Base-by-base conservation (phyloP, 2,113 vertebrate species). In the Puffinus mauretanicus region DNA sequence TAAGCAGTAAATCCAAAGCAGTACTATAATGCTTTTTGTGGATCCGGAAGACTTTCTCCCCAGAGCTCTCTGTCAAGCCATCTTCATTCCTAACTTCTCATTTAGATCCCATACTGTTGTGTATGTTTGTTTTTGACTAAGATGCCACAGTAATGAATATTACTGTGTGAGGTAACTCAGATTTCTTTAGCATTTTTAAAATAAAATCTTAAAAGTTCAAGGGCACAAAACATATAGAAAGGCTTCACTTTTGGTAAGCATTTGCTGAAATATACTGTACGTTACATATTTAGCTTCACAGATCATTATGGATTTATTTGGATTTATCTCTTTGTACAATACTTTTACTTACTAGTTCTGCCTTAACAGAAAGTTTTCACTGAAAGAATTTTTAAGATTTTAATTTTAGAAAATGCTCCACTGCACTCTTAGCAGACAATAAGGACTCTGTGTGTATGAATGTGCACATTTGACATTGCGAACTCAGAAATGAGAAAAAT, bases 1-100 rank as follows among this genome's bases (percentile, higher is more conserved):
- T 34, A 95, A 95, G 60, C 54, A 91, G 40, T 97, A 97, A 97
- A 97, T 96, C 79, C 95, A 89, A 76, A 91, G 60, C 51, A 83
- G 61, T 93, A 46, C 38, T 44, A 21, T 55, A 97, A 90, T 34
- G 38, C 40, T 82, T 90, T 88, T 70, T 88, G 16, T 86, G 60
- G 64, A 55, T 95, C 75, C 79, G 88, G 79, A 67, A 90, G 51
- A 46, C 46, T 77, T 90, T 79, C n/a, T 85, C 16, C 66, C 7
- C 15, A 83, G 60, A 96, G 19, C 15, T 36, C 54, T 49, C 60
- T 86, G 58, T 88, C 83, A 87, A 92, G 25, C 11, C 6, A 6
- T 80, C 42, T 90, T 62, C 8, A 81, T n/a, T 95, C 26, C 32
- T 83, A 72, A 36, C 34, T 88, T 77, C 14, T 60, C 38, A 32